These are phyloP conservation scores for human DNA, from an alignment of 2,113 vertebrate species.

Conservation along the genomic window DNA sequence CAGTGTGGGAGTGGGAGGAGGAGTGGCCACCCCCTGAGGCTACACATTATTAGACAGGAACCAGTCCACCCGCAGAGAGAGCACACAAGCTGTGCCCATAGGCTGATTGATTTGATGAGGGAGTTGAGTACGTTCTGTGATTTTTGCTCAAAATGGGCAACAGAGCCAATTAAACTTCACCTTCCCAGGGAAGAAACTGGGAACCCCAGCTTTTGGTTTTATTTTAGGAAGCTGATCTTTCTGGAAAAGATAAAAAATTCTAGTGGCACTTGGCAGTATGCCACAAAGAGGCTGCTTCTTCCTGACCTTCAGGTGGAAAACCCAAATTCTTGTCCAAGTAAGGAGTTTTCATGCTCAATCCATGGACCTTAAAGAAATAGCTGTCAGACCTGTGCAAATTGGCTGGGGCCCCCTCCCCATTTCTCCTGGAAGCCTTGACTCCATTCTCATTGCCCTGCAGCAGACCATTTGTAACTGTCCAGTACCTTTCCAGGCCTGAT, in stretches of 20 bases:
- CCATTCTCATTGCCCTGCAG: slow-evolving; percentile 19
- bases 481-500: slow-evolving; percentile 49
- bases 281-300: slow-evolving; percentile 31
- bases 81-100: slow-evolving; percentile 56
- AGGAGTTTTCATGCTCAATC: slow-evolving; percentile 40
- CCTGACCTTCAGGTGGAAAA: slow-evolving; percentile 50
- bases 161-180: slow-evolving; percentile 69
- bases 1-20: neutral
- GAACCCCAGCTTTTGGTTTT: slow-evolving; percentile 63
- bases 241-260: slow-evolving; percentile 33
- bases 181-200: slow-evolving; percentile 58
- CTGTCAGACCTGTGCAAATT: neutral
- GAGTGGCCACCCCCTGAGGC: slow-evolving; percentile 39
- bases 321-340: slow-evolving; percentile 21
- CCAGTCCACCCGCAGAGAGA: slow-evolving; percentile 50
- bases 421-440: slow-evolving; percentile 27
- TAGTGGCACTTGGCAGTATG: slow-evolving; percentile 47
- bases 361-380: slow-evolving; percentile 30
- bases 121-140: slow-evolving; percentile 62
- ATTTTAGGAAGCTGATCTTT: slow-evolving; percentile 73
- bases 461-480: slow-evolving; percentile 62
- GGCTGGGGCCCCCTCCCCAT: neutral
- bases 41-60: slow-evolving; percentile 63
- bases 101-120: slow-evolving; percentile 67
- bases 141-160: slow-evolving; percentile 63